phyloP scores from a whole-genome alignment of 2,113 vertebrate species.

The Holacanthus passer region DNA sequence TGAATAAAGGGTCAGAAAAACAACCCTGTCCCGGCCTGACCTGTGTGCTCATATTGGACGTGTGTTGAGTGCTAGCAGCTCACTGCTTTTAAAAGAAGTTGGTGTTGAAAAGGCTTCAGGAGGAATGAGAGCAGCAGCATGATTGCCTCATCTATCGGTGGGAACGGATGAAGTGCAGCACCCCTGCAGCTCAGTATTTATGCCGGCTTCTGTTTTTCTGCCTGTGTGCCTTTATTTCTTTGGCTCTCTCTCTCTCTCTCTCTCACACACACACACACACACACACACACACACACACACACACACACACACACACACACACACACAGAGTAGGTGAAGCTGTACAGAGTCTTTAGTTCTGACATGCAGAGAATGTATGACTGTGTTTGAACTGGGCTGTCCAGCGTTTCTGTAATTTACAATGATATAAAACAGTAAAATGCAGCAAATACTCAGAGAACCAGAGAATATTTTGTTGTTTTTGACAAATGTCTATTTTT shows the following conservation, averaged over 20 bases:
- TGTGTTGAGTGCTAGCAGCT: neutral
- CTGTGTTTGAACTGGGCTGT: too few species aligned
- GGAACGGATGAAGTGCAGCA: neutral
- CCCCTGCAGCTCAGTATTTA: slow-evolving; percentile 12
- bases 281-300: neutral
- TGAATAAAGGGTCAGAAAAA: slow-evolving; percentile 33
- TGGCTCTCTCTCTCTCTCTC: neutral
- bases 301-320: neutral
- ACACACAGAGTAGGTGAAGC: neutral
- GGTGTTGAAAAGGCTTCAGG: slow-evolving; percentile 19
- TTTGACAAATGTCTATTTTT: neutral
- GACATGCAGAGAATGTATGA: neutral
- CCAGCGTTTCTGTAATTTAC: neutral
- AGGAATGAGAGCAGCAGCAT: slow-evolving; percentile 23
- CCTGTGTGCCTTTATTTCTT: neutral
- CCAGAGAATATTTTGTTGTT: neutral
- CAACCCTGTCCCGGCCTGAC: slow-evolving; percentile 27
- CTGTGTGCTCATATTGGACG: neutral
- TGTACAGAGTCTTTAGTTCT: neutral
- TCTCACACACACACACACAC: neutral
- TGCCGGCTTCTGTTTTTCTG: neutral
- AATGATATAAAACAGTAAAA: too few species aligned
- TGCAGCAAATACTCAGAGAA: neutral
- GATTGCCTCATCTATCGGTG: slow-evolving; percentile 1
- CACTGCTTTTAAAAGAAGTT: neutral